A percentile compares a stretch with the other conserved stretches of the same genome.
phyloP scores from a whole-genome alignment of 1,140 invertebrate genomes.

The Trissolcus basalis region DNA sequence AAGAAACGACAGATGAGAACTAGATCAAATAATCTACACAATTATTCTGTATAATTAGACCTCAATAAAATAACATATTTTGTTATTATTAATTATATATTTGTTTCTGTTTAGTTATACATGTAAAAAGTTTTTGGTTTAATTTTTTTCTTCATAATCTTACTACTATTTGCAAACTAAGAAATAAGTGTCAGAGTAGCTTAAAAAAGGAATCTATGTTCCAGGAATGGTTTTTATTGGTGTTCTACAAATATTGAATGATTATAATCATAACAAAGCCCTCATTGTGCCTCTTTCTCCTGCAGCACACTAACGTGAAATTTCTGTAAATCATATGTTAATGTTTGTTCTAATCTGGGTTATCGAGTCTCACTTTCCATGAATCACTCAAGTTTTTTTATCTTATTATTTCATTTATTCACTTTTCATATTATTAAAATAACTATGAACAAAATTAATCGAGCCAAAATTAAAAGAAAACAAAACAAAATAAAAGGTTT shows the following conservation, averaged over 20 bases:
- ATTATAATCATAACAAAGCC: slow-evolving; percentile 3
- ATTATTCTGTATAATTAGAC: not conserved
- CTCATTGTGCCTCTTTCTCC: not conserved
- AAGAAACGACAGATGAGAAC: not conserved
- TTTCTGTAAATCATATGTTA: slow-evolving; percentile 6
- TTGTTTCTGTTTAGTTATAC: not conserved
- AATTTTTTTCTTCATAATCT: too few relatives aligned
- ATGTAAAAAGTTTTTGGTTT: too few relatives aligned
- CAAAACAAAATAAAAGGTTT: too few relatives aligned
- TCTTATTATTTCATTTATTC: not conserved
- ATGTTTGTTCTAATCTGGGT: slow-evolving; percentile 7
- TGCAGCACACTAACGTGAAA: not conserved
- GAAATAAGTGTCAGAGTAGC: too few relatives aligned
- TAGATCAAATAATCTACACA: not conserved
- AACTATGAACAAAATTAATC: not conserved
- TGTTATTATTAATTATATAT: not conserved
- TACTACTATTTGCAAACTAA: too few relatives aligned
- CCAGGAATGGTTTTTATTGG: too few relatives aligned
- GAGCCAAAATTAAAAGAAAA: not conserved
- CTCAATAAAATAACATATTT: not conserved
- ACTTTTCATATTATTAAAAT: not conserved
- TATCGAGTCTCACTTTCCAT: slow-evolving; percentile 3
- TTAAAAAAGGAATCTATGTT: too few relatives aligned
- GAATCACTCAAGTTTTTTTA: not conserved
- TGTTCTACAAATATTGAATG: not conserved